Base-by-base conservation (phyloP, 2,797 vertebrate genomes). In the Lacerta viridis region DNA sequence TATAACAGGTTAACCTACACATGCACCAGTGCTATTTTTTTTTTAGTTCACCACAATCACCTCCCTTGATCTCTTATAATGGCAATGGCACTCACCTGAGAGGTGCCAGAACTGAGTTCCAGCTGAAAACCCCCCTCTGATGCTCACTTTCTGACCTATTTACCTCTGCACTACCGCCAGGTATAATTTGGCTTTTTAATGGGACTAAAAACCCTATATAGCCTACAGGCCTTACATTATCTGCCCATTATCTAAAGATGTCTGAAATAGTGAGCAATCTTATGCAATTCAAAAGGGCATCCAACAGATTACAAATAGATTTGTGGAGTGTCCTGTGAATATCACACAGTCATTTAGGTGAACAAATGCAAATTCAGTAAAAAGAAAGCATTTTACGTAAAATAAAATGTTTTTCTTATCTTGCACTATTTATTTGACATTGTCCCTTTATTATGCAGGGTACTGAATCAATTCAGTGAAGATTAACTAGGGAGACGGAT, bases 401-500 rank as follows among this genome's bases (percentile, higher is more conserved):
- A 36, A 69, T 29, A 71, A 92, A 87, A n/a, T 66, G 66, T 1
- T 85, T 90, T 80, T 7, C 46, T 39, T 20, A 17, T 84, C 20
- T 20, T 59, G 17, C 25, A 85, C 20, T 27, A 84, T 25, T 83
- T 55, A 80, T 41, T 83, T 18, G 74, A 36, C 59, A 59, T 9
- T 2, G 1, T 61, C 80, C 87, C 80, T 86, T 80, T 92, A 86
- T 90, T n/a, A 41, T 55, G 39, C 10, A 8, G 43, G 27, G 33
- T 71, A 83, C 0, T 86, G 80, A 39, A 82, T 88, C 80, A 90
- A 84, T 36, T 90, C 5, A 79, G 39, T 88, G 18, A 78, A 90
- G 59, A 80, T 50, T 18, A 91, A 88, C 76, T 85, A 64, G 66
- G n/a, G 36, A 88, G 74, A 92, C 78, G n/a, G 39, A 13, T 66